Evolutionary conservation across 2,888 invertebrate genomes (phyloP).

Genomic region (Euphydryas editha): DNA sequence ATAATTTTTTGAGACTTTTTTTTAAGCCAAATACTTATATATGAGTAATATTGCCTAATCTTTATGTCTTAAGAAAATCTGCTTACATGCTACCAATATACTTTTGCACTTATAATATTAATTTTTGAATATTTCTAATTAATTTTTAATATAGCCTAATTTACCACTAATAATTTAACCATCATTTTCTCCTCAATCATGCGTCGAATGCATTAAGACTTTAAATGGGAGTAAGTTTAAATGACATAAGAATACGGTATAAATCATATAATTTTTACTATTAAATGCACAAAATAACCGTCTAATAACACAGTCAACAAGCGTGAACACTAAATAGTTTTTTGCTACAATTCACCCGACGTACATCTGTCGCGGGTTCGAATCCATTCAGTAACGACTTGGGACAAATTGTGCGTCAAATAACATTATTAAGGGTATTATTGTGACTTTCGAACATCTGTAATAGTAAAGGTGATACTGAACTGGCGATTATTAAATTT

Average conservation of each 20-base stretch:
- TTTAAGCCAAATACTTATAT: no score
- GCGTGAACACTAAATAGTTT: slow-evolving; percentile 50
- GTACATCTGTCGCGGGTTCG: slow-evolving; percentile 56
- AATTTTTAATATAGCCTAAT: no score
- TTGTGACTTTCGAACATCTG: slow-evolving; percentile 44
- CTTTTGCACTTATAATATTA: no score
- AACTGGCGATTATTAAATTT: slow-evolving; percentile 26
- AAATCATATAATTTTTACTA: not conserved
- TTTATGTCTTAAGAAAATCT: no score
- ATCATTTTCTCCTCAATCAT: no score
- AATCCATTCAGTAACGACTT: slow-evolving; percentile 43
- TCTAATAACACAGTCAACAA: slow-evolving; percentile 35
- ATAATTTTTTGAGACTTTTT: no score
- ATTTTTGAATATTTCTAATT: no score
- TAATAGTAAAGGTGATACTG: slow-evolving; percentile 43
- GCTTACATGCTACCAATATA: no score
- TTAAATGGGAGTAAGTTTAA: not conserved
- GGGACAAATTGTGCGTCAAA: slow-evolving; percentile 56
- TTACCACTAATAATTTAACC: no score
- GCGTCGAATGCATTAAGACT: no score
- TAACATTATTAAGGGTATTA: slow-evolving; percentile 43
- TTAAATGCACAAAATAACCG: slow-evolving; percentile 16
- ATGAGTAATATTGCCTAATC: no score
- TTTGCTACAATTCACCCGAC: slow-evolving; percentile 47
- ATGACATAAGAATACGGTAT: not conserved